These are phyloP conservation scores for Solea solea DNA, from an alignment of 2,113 vertebrate genomes.

Conservation along the genomic window DNA sequence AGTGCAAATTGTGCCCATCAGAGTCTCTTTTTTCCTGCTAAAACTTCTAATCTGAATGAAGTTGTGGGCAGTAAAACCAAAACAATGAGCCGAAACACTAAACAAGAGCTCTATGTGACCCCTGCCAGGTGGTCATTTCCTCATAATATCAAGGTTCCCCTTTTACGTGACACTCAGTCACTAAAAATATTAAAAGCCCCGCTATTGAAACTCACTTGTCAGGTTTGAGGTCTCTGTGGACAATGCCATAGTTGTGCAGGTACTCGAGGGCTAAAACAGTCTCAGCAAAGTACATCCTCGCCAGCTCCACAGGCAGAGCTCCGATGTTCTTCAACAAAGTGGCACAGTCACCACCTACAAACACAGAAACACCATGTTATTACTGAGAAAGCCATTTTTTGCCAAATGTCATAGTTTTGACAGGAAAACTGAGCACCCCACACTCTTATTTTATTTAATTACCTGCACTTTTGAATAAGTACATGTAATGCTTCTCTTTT, in stretches of 20 bases:
- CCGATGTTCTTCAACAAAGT: constrained; percentile 95
- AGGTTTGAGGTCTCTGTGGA: constrained; percentile 94
- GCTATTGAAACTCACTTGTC: constrained; percentile 87
- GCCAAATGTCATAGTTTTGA: neutral
- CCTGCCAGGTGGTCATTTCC: neutral
- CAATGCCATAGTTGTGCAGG: constrained; percentile 94
- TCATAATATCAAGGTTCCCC: neutral
- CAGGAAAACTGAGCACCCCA: neutral
- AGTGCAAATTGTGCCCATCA: neutral
- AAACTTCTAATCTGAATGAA: neutral
- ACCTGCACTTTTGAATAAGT: too few species aligned
- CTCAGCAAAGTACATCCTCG: constrained; percentile 94
- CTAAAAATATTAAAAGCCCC: neutral
- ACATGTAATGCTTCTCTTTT: too few species aligned
- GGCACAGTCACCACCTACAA: constrained; percentile 92
- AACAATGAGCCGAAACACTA: neutral
- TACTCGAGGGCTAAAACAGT: constrained; percentile 93
- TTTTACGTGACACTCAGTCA: neutral
- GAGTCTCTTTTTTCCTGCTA: neutral
- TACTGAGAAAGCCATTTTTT: neutral
- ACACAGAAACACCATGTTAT: constrained; percentile 12
- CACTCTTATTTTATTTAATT: too few species aligned
- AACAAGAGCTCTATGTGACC: neutral
- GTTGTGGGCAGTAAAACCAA: neutral
- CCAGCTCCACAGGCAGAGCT: constrained; percentile 90